Base-by-base conservation (phyloP, 2,797 vertebrate genomes). In the Smutsia gigantea region DNA sequence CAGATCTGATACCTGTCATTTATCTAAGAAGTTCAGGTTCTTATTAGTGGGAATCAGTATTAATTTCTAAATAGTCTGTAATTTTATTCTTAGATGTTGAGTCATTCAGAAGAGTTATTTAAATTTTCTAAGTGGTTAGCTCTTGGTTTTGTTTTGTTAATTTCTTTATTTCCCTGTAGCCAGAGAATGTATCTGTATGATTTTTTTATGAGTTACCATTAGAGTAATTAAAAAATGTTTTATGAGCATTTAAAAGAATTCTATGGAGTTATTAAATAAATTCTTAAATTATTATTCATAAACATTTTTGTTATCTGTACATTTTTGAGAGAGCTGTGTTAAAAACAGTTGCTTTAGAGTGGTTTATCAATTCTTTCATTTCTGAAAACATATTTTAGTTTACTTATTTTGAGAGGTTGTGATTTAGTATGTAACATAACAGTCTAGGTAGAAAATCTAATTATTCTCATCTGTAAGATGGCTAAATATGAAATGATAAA, bases 161-260 rank as follows among this genome's bases (percentile, higher is more conserved):
- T 81, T 93, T 88, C 88, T 96, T 96, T 75, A 53, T 89, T 94
- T 46, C 55, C 11, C 63, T 55, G 0, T 90, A 34, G 37, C 68
- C 25, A 74, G 71, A 77, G 42, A 87, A 25, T 39, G 13, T 63
- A 57, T n/a, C 31, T 82, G 2, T 74, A 13, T 96, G 63, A 59
- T 87, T 95, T 97, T 55, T 59, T 94, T 93, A 68, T 57, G 53
- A 23, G 21, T 69, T 94, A 49, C 14, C 15, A 72, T 46, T 74
- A 29, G 42, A 55, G 90, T 93, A 92, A 69, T 94, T 82, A 53
- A 82, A 86, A 93, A 95, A 75, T 77, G 14, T 79, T 93, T 83
- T 72, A 87, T 92, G 71, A 46, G 4, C 17, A n/a, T 84, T 95
- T 96, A 81, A 96, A 93, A 90, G 71, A 95, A 90, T 79, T 94